Percentiles rank a stretch among this genome's conserved stretches.
These are phyloP conservation scores for Leptinotarsa defecta DNA, from an alignment of 1,140 invertebrate species.

Conservation along the genomic window DNA sequence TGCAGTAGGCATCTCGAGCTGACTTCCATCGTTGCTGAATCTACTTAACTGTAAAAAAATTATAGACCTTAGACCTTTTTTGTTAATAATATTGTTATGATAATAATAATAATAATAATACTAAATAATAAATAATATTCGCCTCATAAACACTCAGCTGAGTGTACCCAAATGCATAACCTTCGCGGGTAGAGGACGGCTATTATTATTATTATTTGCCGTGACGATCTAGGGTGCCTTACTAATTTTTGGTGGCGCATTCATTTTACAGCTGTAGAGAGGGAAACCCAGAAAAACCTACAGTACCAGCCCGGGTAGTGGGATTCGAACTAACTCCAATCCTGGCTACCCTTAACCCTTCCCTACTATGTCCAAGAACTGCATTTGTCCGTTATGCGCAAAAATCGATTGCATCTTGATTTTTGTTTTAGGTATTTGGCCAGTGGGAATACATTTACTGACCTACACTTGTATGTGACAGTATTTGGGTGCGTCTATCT, in stretches of 20 bases:
- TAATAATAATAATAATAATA: too few relatives aligned
- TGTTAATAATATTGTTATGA: neutral
- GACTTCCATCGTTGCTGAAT: neutral
- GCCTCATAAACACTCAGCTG: too few relatives aligned
- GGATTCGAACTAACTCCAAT: too few relatives aligned
- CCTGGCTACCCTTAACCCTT: neutral
- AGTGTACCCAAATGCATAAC: too few relatives aligned
- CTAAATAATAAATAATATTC: too few relatives aligned
- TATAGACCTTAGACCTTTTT: neutral
- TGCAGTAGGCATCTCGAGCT: neutral
- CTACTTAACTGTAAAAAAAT: neutral
- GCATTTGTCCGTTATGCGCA: neutral
- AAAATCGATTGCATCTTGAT: constrained; percentile 1
- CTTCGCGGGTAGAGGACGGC: too few relatives aligned
- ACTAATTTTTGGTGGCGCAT: too few relatives aligned
- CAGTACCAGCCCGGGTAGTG: too few relatives aligned
- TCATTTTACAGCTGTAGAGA: too few relatives aligned
- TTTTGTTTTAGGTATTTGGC: constrained; percentile 18
- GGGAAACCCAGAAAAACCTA: too few relatives aligned
- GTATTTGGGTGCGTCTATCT: constrained; percentile 11
- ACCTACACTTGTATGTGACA: constrained; percentile 15
- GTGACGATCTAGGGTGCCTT: too few relatives aligned
- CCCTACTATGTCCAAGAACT: neutral
- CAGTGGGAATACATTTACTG: constrained; percentile 10
- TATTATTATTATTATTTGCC: too few relatives aligned